phyloP scores from a whole-genome alignment of 2,113 vertebrate species.

The Osmerus eperlanus region DNA sequence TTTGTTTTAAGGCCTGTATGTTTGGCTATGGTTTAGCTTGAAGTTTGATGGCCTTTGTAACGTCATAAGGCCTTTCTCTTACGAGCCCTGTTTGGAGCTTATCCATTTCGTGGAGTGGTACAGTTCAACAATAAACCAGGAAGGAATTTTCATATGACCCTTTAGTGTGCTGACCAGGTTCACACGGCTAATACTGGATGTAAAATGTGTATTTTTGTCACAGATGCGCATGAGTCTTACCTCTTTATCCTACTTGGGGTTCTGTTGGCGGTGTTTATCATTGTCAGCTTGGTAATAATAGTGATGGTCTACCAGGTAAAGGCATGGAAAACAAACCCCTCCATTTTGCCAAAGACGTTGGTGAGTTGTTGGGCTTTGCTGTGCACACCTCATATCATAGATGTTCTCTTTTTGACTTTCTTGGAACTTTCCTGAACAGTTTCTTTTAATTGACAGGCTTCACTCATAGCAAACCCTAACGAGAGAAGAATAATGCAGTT shows the following conservation, averaged over 20 bases:
- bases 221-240: neutral
- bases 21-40: too few species aligned
- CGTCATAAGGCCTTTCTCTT: too few species aligned
- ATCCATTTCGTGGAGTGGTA: too few species aligned
- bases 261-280: fast-evolving
- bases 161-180: too few species aligned
- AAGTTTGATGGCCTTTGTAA: too few species aligned
- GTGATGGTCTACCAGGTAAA: neutral
- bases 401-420: neutral
- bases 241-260: neutral
- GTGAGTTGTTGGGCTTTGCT: conserved; percentile 25
- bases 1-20: too few species aligned
- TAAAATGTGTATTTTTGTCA: neutral
- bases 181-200: too few species aligned
- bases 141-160: too few species aligned
- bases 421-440: neutral
- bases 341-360: neutral
- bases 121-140: too few species aligned
- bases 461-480: fast-evolving
- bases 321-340: neutral
- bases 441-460: neutral
- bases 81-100: too few species aligned
- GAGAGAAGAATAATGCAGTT: neutral
- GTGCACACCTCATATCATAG: neutral
- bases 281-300: neutral